phyloP scores from a whole-genome alignment of 2,888 invertebrate species.

The Lumbricus terrestris region DNA sequence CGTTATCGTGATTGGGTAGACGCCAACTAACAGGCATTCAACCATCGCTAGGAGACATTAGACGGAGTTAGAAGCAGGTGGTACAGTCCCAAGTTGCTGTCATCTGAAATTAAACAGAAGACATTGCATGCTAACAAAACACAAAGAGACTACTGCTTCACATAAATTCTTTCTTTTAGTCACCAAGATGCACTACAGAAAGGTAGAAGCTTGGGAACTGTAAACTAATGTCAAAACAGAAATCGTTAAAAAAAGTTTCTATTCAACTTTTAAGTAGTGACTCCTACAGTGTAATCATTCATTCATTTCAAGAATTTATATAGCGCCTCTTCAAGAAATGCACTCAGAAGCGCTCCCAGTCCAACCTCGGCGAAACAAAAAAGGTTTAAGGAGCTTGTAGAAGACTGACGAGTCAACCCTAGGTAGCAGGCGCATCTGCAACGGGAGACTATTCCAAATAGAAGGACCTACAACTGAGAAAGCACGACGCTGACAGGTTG shows the following conservation, averaged over 20 bases:
- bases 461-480: too few species aligned
- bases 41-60: neutral
- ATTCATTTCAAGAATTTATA: too few species aligned
- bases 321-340: too few species aligned
- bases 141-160: neutral
- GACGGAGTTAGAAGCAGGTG: neutral
- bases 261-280: neutral
- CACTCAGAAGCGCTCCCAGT: too few species aligned
- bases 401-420: too few species aligned
- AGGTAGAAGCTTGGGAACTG: neutral
- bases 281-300: too few species aligned
- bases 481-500: too few species aligned
- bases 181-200: neutral
- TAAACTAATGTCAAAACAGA: neutral
- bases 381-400: too few species aligned
- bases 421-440: too few species aligned
- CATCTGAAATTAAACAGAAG: neutral
- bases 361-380: too few species aligned
- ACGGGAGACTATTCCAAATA: too few species aligned
- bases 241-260: neutral
- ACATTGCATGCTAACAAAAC: too few species aligned
- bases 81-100: neutral
- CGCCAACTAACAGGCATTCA: neutral
- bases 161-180: neutral
- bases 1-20: neutral